Evolutionary conservation across 1,140 invertebrate genomes (phyloP).

Genomic region (Cotesia glomerata): DNA sequence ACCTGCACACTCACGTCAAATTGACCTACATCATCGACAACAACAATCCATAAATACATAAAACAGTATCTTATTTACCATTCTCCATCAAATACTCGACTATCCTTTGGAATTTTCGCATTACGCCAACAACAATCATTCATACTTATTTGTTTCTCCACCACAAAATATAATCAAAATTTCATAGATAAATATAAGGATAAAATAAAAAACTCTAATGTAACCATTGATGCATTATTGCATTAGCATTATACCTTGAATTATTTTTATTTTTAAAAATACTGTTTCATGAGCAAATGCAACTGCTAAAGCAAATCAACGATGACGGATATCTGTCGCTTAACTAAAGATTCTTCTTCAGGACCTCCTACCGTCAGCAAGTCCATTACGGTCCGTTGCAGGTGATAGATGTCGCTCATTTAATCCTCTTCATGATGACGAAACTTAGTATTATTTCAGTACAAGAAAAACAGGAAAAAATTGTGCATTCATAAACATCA

Average conservation of each 20-base stretch:
- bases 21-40: too few species aligned
- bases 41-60: too few species aligned
- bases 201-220: too few species aligned
- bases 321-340: slow-evolving; percentile 16
- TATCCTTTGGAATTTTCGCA: slow-evolving; percentile 1
- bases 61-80: not conserved
- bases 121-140: slow-evolving; percentile 16
- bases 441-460: too few species aligned
- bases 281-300: not conserved
- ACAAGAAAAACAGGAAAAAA: too few species aligned
- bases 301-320: not conserved
- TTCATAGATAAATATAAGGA: not conserved
- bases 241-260: not conserved
- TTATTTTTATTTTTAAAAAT: not conserved
- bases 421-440: not conserved
- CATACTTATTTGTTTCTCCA: slow-evolving; percentile 17
- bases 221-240: not conserved
- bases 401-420: slow-evolving; percentile 22
- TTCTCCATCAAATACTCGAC: slow-evolving; percentile 18
- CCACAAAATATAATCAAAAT: slow-evolving; percentile 14
- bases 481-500: too few species aligned
- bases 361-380: slow-evolving; percentile 7
- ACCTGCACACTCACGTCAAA: too few species aligned
- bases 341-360: not conserved
- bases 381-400: slow-evolving; percentile 16